Conservation (phyloP, 2,797 vertebrate species). For the Hoplostethus atlanticus region DNA sequence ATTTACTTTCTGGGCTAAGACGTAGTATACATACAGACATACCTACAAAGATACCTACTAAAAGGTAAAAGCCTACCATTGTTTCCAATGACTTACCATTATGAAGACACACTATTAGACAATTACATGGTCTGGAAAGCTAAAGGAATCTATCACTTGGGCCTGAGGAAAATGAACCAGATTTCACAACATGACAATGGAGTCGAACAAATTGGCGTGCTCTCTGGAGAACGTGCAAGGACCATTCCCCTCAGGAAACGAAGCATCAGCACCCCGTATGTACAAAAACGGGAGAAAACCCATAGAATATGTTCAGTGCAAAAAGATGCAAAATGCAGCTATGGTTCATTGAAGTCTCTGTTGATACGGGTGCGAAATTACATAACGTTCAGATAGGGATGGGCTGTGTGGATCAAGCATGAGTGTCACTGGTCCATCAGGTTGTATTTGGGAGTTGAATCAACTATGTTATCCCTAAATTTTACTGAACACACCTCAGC, state of each 20-base stretch:
- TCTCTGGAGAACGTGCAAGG: not conserved
- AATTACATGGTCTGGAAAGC: not conserved
- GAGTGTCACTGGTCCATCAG: conserved; percentile 8
- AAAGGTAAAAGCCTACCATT: not conserved
- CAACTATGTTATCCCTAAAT: conserved; percentile 3
- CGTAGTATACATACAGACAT: not conserved
- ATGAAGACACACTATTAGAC: not conserved
- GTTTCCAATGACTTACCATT: not conserved
- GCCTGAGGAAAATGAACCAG: not conserved
- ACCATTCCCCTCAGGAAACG: not conserved
- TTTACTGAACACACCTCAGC: not conserved
- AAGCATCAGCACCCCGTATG: conserved; percentile 15
- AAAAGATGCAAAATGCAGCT: conserved; percentile 8
- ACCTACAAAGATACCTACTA: not conserved
- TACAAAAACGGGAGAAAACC: conserved; percentile 4
- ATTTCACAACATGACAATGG: conserved; percentile 1
- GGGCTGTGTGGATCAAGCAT: not conserved
- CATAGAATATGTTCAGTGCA: not conserved
- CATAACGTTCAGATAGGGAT: not conserved
- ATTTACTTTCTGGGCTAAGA: not conserved
- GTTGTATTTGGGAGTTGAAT: conserved; percentile 16
- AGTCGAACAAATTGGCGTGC: not conserved
- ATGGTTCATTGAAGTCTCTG: not conserved
- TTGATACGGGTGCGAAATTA: not conserved
- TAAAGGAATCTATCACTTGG: not conserved